Percentiles rank a stretch among this genome's conserved stretches.
Evolutionary conservation across 2,113 vertebrate species (phyloP).

Genomic region (Ictalurus furcatus): DNA sequence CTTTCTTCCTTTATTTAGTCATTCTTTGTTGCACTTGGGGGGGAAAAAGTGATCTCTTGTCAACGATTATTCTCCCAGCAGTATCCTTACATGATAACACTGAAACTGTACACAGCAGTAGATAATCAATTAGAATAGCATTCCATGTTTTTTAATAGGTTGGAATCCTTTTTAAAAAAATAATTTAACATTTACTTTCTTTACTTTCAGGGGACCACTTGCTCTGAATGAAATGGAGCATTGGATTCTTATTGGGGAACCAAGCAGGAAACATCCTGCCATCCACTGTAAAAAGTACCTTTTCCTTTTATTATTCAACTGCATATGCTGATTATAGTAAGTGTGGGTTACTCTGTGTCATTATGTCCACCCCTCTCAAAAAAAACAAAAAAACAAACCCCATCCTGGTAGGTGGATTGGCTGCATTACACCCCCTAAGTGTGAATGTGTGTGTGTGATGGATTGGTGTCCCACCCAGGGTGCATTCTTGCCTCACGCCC

Average conservation of each 20-base stretch:
- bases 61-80: background rate
- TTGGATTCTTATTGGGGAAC: slow-evolving; percentile 98
- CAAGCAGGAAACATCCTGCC: slow-evolving; percentile 94
- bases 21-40: background rate
- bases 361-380: background rate
- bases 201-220: slow-evolving; percentile 74
- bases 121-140: background rate
- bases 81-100: background rate
- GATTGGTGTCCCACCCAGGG: background rate
- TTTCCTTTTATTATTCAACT: background rate
- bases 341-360: background rate
- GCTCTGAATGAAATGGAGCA: slow-evolving; percentile 88
- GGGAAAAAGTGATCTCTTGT: background rate
- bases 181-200: slow-evolving; percentile 24
- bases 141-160: background rate
- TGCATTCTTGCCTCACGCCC: background rate
- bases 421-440: background rate
- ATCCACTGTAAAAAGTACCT: slow-evolving; percentile 97
- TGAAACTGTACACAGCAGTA: background rate
- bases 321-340: background rate
- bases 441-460: background rate
- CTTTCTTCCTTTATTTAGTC: background rate
- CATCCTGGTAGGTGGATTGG: background rate
- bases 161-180: slow-evolving; percentile 6
- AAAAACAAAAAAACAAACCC: background rate